A percentile compares a stretch with the other conserved stretches of the same genome.
Evolutionary conservation across 2,113 vertebrate genomes (phyloP).

Genomic region (Thunnus thynnus): DNA sequence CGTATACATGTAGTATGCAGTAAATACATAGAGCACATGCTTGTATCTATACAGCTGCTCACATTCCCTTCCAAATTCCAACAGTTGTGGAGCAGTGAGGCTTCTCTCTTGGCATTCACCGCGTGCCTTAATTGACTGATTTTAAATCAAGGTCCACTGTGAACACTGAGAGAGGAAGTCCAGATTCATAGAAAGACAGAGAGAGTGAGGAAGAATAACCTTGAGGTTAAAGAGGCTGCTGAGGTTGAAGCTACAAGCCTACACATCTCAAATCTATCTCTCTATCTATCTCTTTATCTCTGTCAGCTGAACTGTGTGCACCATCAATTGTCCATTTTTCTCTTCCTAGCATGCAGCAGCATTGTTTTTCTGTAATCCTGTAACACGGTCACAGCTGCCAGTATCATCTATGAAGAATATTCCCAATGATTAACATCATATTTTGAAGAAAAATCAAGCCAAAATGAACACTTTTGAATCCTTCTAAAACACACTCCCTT

Average conservation of each 20-base stretch:
- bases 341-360: background rate
- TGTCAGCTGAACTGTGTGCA: background rate
- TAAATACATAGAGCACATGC: too few relatives aligned
- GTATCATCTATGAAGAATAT: background rate
- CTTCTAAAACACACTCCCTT: background rate
- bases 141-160: slow-evolving; percentile 83
- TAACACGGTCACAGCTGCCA: background rate
- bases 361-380: background rate
- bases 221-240: background rate
- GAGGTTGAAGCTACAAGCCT: background rate
- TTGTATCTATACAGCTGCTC: too few relatives aligned
- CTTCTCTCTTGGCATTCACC: slow-evolving; percentile 92
- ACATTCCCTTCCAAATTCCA: too few relatives aligned
- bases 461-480: background rate
- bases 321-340: background rate
- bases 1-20: too few relatives aligned
- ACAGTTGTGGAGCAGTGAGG: slow-evolving; percentile 54
- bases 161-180: slow-evolving; percentile 75
- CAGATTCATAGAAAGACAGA: slow-evolving; percentile 14
- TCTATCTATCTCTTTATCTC: too few relatives aligned
- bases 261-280: background rate
- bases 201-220: background rate
- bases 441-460: background rate
- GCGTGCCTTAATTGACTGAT: slow-evolving; percentile 90
- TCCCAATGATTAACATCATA: too few relatives aligned